A percentile compares a stretch with the other conserved stretches of the same genome.
phyloP scores from a whole-genome alignment of 2,797 vertebrate genomes.

The Hippopotamyrus pictus region DNA sequence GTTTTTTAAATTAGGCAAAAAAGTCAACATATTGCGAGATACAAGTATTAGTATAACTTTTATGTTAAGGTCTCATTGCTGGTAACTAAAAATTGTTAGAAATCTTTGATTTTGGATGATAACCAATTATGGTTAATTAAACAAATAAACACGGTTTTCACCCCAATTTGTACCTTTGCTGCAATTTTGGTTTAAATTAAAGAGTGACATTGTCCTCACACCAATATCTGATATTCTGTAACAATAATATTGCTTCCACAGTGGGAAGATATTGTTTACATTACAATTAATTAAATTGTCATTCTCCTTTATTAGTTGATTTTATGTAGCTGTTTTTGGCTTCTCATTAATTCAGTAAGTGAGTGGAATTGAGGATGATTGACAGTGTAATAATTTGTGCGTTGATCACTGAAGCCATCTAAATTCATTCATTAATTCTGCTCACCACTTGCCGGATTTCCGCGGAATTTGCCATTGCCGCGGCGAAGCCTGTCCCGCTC shows the following conservation, averaged over 20 bases:
- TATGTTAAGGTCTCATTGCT: background rate
- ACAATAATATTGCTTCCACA: background rate
- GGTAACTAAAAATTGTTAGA: background rate
- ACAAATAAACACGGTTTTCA: background rate
- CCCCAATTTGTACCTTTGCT: background rate
- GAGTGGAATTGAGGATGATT: background rate
- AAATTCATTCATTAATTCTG: constrained; percentile 15
- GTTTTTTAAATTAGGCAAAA: background rate
- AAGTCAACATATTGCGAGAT: background rate
- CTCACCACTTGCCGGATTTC: constrained; percentile 2
- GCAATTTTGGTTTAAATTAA: constrained; percentile 7
- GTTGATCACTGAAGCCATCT: constrained; percentile 2
- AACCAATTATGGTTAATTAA: constrained; percentile 1
- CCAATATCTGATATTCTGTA: background rate
- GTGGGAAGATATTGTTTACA: background rate
- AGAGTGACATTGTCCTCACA: background rate
- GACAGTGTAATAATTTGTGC: constrained; percentile 2
- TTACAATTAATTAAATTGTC: constrained; percentile 10
- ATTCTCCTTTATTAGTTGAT: constrained; percentile 13
- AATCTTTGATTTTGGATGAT: background rate
- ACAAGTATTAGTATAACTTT: background rate
- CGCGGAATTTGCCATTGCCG: background rate
- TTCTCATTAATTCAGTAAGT: background rate
- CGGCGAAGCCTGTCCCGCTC: background rate
- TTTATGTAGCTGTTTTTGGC: background rate